Conservation (phyloP, 2,797 vertebrate species). For the Lepilemur septentrionalis region DNA sequence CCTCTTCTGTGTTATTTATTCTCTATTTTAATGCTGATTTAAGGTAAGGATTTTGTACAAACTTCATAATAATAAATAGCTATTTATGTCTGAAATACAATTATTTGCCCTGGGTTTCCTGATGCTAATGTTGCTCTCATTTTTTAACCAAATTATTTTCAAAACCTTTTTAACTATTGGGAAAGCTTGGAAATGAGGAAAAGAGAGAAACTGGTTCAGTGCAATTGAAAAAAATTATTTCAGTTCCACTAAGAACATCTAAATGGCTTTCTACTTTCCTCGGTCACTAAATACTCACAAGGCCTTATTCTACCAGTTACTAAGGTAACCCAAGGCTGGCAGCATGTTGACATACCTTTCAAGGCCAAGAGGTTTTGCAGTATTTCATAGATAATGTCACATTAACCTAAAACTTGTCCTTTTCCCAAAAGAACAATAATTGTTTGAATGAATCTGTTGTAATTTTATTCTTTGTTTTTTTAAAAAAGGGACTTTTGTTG, state of each 20-base stretch:
- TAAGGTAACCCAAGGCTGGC: conserved; percentile 83
- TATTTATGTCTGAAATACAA: background rate
- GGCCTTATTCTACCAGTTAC: conserved; percentile 82
- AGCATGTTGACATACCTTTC: conserved; percentile 81
- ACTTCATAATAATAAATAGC: background rate
- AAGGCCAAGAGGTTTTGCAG: conserved; percentile 82
- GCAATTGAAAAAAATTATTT: conserved; percentile 41
- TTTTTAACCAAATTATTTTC: conserved; percentile 56
- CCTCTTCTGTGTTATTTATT: conserved; percentile 4
- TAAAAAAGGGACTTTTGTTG: background rate
- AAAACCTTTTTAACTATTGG: conserved; percentile 21
- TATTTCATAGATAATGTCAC: conserved; percentile 77
- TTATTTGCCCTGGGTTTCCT: conserved; percentile 37
- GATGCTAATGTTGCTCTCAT: conserved; percentile 41
- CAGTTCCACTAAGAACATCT: conserved; percentile 64
- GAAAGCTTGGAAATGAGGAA: conserved; percentile 53
- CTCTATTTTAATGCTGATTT: conserved; percentile 7
- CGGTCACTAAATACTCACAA: conserved; percentile 82
- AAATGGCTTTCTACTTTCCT: conserved; percentile 80
- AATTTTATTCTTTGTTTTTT: conserved; percentile 61
- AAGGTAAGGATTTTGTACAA: conserved; percentile 36
- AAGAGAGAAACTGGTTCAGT: conserved; percentile 51
- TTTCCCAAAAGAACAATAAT: conserved; percentile 71
- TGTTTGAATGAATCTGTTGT: conserved; percentile 48
- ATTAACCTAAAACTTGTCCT: conserved; percentile 79